Conservation (phyloP, 2,888 invertebrate genomes). For the Scaptomyza reducta region DNA sequence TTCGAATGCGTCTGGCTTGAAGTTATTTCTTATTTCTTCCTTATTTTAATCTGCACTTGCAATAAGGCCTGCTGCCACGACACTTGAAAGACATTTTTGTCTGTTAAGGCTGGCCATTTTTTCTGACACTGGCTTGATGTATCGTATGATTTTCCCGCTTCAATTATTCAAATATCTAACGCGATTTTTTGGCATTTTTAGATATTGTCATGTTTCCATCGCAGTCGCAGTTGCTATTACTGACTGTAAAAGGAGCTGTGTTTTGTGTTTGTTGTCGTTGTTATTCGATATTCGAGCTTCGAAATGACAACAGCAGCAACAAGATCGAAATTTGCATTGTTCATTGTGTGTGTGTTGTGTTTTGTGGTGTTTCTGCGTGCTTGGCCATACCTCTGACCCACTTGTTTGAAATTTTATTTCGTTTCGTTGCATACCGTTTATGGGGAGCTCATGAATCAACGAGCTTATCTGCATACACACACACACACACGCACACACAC, state of each 20-base stretch:
- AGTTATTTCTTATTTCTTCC: too few species aligned
- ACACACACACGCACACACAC: constrained; percentile 2
- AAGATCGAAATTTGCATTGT: constrained; percentile 67
- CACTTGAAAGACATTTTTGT: not conserved
- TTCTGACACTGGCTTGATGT: constrained; percentile 5
- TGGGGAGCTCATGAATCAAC: constrained; percentile 56
- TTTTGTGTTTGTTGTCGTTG: constrained; percentile 30
- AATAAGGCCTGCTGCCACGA: constrained; percentile 33
- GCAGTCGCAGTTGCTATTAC: constrained; percentile 16
- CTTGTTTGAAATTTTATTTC: constrained; percentile 65
- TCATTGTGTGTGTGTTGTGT: constrained; percentile 34
- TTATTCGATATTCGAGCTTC: constrained; percentile 57
- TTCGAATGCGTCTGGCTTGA: constrained; percentile 48
- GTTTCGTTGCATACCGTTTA: constrained; percentile 53
- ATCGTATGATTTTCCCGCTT: constrained; percentile 24
- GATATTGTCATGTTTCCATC: constrained; percentile 41
- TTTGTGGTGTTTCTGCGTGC: constrained; percentile 15
- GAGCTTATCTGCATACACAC: constrained; percentile 62
- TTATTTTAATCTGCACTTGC: constrained; percentile 15
- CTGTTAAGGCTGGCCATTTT: not conserved
- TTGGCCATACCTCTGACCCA: constrained; percentile 62
- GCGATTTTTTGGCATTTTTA: constrained; percentile 59
- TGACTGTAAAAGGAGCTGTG: constrained; percentile 62
- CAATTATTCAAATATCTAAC: constrained; percentile 53
- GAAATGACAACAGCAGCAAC: constrained; percentile 53